Conservation (phyloP, 2,888 invertebrate genomes). For the Ophion ellenae region DNA sequence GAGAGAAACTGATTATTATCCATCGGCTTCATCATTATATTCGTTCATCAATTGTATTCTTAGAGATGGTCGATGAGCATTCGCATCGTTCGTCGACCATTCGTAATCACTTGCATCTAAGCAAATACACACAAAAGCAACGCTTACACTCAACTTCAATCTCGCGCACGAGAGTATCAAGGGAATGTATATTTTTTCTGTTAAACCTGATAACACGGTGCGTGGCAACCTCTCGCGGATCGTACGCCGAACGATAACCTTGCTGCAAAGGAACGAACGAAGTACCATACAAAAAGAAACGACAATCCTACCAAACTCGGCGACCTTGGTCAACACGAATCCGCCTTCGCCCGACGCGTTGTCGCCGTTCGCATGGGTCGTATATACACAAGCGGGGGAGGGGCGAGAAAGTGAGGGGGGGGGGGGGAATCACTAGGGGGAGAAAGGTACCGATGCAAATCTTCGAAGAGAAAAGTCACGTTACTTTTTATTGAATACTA, state of each 20-base stretch:
- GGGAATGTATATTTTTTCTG: not conserved
- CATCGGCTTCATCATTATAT: too few relatives aligned
- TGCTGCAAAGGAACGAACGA: not conserved
- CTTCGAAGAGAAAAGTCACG: conserved; percentile 55
- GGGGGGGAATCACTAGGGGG: not conserved
- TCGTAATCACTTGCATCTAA: not conserved
- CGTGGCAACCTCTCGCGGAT: not conserved
- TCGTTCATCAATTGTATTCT: too few relatives aligned
- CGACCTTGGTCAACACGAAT: conserved; percentile 48
- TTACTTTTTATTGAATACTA: conserved; percentile 76
- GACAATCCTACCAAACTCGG: conserved; percentile 41
- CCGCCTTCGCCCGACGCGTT: conserved; percentile 14
- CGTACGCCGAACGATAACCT: not conserved
- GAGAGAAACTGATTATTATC: too few relatives aligned
- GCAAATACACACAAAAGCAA: not conserved
- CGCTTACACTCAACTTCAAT: not conserved
- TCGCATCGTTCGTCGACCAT: too few relatives aligned
- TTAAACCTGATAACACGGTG: not conserved
- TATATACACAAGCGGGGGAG: not conserved
- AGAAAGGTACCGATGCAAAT: conserved; percentile 38
- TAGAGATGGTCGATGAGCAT: too few relatives aligned
- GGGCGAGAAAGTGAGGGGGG: not conserved
- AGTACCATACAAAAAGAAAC: not conserved
- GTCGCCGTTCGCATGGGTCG: not conserved
- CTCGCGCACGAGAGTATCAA: not conserved